These are phyloP conservation scores for Chelon labrosus DNA, from an alignment of 2,797 vertebrate genomes.

Conservation along the genomic window DNA sequence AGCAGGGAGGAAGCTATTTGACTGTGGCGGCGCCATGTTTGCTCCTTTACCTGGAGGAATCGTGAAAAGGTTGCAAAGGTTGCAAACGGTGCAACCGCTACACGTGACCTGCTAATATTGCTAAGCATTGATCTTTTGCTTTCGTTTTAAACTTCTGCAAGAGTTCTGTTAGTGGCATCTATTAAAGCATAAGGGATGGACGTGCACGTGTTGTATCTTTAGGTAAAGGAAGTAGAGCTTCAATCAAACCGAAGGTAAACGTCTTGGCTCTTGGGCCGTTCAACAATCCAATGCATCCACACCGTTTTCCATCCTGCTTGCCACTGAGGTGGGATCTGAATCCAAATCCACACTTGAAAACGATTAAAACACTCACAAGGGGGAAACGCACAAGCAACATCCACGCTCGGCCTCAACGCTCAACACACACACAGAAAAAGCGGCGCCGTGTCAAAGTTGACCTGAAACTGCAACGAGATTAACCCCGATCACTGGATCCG, in stretches of 20 bases:
- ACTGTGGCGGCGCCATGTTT: too few relatives aligned
- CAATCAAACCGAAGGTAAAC: slow-evolving; percentile 8
- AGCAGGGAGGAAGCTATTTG: not conserved
- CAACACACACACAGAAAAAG: slow-evolving; percentile 26
- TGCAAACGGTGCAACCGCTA: not conserved
- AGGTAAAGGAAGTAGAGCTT: not conserved
- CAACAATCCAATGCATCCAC: not conserved
- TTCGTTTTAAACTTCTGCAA: too few relatives aligned
- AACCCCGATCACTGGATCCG: slow-evolving; percentile 67
- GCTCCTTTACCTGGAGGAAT: not conserved
- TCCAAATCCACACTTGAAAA: slow-evolving; percentile 29
- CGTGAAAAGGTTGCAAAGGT: not conserved
- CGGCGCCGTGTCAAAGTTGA: slow-evolving; percentile 59
- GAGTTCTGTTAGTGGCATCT: too few relatives aligned
- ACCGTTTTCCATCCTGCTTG: slow-evolving; percentile 6
- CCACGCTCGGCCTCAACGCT: slow-evolving; percentile 25
- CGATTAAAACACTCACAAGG: slow-evolving; percentile 25
- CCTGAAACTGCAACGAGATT: slow-evolving; percentile 73
- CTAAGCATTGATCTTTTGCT: too few relatives aligned
- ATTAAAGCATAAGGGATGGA: too few relatives aligned
- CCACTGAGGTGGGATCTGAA: slow-evolving; percentile 23
- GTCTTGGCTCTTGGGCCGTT: slow-evolving; percentile 16
- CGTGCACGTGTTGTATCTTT: too few relatives aligned
- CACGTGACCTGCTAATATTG: slow-evolving; percentile 12
- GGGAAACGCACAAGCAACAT: slow-evolving; percentile 19